phyloP scores from a whole-genome alignment of 2,797 vertebrate genomes.

The Notolepis coatsorum region DNA sequence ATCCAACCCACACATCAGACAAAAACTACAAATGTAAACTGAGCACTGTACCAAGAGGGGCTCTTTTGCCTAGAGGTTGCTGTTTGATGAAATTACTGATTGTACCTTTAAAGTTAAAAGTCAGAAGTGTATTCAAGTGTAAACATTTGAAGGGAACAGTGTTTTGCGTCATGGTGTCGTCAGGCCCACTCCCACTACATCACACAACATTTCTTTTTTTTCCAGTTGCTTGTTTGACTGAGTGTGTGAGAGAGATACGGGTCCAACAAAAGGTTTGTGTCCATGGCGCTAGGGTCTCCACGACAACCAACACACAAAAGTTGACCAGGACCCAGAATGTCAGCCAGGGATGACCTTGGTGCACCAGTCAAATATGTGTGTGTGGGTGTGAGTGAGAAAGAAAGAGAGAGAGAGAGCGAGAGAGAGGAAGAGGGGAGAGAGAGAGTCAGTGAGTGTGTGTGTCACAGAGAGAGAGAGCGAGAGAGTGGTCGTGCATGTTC shows the following conservation, averaged over 20 bases:
- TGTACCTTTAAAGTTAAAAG: too few relatives aligned
- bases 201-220: too few relatives aligned
- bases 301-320: slow-evolving; percentile 82
- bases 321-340: slow-evolving; percentile 81
- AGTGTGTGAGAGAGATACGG: slow-evolving; percentile 44
- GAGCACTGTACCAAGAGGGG: too few relatives aligned
- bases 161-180: too few relatives aligned
- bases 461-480: background rate
- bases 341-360: slow-evolving; percentile 76
- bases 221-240: background rate
- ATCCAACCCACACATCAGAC: too few relatives aligned
- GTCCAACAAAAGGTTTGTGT: slow-evolving; percentile 72
- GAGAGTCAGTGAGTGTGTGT: slow-evolving; percentile 12
- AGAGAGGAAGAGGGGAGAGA: slow-evolving; percentile 9
- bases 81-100: too few relatives aligned
- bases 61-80: too few relatives aligned
- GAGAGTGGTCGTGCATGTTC: too few relatives aligned
- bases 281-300: slow-evolving; percentile 70
- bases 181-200: too few relatives aligned
- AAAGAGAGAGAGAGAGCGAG: slow-evolving; percentile 5
- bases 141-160: too few relatives aligned
- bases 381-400: slow-evolving; percentile 9
- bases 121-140: too few relatives aligned
- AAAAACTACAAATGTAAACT: too few relatives aligned
- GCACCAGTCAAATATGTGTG: slow-evolving; percentile 37